Evolutionary conservation across 2,888 invertebrate species (phyloP).

Genomic region (Monopis laevigella): DNA sequence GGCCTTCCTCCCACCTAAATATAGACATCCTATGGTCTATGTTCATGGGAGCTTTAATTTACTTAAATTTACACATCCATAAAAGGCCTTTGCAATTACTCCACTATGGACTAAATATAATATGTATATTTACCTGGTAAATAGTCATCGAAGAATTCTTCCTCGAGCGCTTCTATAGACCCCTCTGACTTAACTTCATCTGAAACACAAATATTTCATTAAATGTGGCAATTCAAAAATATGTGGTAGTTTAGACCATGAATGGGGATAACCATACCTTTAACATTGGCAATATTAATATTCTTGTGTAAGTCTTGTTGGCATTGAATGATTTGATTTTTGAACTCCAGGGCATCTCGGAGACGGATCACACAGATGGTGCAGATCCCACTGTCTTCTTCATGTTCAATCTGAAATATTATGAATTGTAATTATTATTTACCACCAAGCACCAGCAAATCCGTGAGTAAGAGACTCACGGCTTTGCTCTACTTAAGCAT

Average conservation of each 20-base stretch:
- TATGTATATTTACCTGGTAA: conserved; percentile 3
- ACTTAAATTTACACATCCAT: no score
- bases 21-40: no score
- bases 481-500: no score
- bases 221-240: not conserved
- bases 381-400: conserved; percentile 37
- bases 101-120: no score
- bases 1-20: no score
- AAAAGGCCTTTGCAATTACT: no score
- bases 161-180: not conserved
- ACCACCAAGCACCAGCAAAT: no score
- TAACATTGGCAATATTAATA: no score
- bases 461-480: no score
- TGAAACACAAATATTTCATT: not conserved
- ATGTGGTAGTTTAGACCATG: not conserved
- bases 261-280: no score
- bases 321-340: conserved; percentile 39
- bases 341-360: conserved; percentile 43
- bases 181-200: not conserved
- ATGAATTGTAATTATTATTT: not conserved
- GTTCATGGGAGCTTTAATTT: no score
- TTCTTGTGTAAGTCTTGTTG: conserved; percentile 37
- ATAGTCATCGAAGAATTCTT: not conserved
- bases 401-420: not conserved
- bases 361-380: conserved; percentile 39